Base-by-base conservation (phyloP, 2,888 invertebrate species). In the Brachyopa scutellaris region DNA sequence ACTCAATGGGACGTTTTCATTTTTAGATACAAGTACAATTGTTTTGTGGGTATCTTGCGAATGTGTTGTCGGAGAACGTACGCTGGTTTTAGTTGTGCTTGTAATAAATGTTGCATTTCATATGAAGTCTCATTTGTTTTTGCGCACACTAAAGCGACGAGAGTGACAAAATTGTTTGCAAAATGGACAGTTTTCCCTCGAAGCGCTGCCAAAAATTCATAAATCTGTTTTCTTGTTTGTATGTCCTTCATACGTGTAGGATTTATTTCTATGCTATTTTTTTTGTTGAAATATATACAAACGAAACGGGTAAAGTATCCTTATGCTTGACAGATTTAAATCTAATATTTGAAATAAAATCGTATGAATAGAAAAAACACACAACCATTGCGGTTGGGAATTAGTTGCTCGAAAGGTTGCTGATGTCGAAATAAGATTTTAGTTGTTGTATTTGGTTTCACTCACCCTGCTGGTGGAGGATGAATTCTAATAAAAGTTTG, bases 1-100 rank as follows among this genome's bases (percentile, higher is more conserved):
- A 79, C 67, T 79, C 79, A 79, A 67, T 79, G 67, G 79, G 74
- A 74, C 67, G 47, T 79, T 74, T 74, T 55, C 74, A 74, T 79
- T 79, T 79, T 67, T 62, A 45, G 61, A 74, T 61, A 59, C 79
- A 74, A 74, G 67, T 61, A 59, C 79, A 74, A 74, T 79, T 74
- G 73, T 67, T 67, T 33, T 47, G 42, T 31, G 51, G 36, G 29
- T 64, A 53, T 53, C 33, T 45, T 61, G 53, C 42, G 70, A n/a
- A n/a, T n/a, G n/a, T n/a, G 70, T 38, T 53, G 70, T 8, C 11
- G 33, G 0, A 23, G n/a, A 4, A 21, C 9, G 47, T 45, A 17
- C 13, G 13, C 6, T 26, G 6, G 26, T 26, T n/a, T 13, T 45
- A 7, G 38, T 53, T n/a, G 15, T 45, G 36, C 23, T 19, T 42